A percentile compares a stretch with the other conserved stretches of the same genome.
Conservation (phyloP, 2,797 vertebrate genomes). For the Ispidina picta region DNA sequence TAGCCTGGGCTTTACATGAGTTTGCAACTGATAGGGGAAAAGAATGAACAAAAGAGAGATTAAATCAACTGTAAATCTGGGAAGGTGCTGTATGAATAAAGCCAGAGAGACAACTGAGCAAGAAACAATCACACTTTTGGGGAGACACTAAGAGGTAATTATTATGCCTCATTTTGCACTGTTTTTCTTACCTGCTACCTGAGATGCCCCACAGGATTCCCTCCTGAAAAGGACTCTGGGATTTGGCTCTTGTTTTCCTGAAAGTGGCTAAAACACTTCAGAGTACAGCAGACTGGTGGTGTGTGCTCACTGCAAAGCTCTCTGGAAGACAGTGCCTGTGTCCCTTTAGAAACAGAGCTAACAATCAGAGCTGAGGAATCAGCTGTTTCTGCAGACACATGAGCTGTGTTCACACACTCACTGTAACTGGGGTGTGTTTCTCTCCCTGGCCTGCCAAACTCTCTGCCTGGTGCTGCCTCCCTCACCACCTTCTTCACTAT, state of each 20-base stretch:
- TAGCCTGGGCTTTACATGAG: not conserved
- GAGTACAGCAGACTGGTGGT: not conserved
- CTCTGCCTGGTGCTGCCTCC: not conserved
- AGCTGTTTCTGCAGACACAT: not conserved
- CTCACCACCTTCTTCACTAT: not conserved
- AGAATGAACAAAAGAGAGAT: not conserved
- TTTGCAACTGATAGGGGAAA: not conserved
- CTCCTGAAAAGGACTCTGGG: not conserved
- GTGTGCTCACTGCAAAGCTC: not conserved
- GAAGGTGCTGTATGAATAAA: not conserved
- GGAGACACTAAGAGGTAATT: not conserved
- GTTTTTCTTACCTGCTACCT: not conserved
- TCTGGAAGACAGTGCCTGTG: fast-evolving
- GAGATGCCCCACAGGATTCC: not conserved
- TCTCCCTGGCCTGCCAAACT: not conserved
- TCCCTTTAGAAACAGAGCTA: not conserved
- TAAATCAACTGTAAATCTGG: not conserved
- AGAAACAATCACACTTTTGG: not conserved
- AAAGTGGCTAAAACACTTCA: not conserved
- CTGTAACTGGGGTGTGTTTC: not conserved
- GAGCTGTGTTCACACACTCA: not conserved
- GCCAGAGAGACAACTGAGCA: not conserved
- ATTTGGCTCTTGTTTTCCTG: not conserved
- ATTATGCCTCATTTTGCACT: not conserved
- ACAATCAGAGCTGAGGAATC: not conserved